Conservation (phyloP, 2,888 invertebrate species). For the Lapara coniferarum region DNA sequence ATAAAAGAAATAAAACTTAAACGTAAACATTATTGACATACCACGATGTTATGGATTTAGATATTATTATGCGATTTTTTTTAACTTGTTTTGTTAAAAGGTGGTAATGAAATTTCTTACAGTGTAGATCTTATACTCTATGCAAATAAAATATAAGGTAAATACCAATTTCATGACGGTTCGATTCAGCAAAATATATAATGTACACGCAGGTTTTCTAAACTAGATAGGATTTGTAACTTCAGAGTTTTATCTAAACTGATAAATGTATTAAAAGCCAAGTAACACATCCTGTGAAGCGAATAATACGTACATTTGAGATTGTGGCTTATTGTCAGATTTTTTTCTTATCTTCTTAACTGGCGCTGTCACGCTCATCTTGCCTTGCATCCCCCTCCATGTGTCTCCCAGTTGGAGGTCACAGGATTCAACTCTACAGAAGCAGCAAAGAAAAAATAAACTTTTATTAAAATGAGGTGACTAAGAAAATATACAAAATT, state of each 20-base stretch:
- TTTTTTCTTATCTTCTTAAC: slow-evolving; percentile 88
- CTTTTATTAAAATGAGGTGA: slow-evolving; percentile 64
- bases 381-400: slow-evolving; percentile 92
- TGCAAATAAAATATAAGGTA: too few species aligned
- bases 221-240: too few species aligned
- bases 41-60: too few species aligned
- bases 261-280: slow-evolving; percentile 11
- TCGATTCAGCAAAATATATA: too few species aligned
- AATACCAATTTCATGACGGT: too few species aligned
- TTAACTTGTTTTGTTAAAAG: too few species aligned
- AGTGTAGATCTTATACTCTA: too few species aligned
- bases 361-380: slow-evolving; percentile 90
- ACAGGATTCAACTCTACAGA: slow-evolving; percentile 94
- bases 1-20: too few species aligned
- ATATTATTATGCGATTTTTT: too few species aligned
- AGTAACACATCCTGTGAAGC: slow-evolving; percentile 53
- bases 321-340: slow-evolving; percentile 87
- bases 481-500: slow-evolving; percentile 44
- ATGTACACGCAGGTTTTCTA: too few species aligned
- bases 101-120: too few species aligned
- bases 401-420: slow-evolving; percentile 88
- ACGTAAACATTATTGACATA: too few species aligned
- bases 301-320: slow-evolving; percentile 85
- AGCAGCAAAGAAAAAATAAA: slow-evolving; percentile 82
- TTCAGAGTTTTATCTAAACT: not conserved